Evolutionary conservation across 2,888 invertebrate genomes (phyloP), one percentile per base, ranked within the genome.

Genomic region (Agonopterix alstromeriana): DNA sequence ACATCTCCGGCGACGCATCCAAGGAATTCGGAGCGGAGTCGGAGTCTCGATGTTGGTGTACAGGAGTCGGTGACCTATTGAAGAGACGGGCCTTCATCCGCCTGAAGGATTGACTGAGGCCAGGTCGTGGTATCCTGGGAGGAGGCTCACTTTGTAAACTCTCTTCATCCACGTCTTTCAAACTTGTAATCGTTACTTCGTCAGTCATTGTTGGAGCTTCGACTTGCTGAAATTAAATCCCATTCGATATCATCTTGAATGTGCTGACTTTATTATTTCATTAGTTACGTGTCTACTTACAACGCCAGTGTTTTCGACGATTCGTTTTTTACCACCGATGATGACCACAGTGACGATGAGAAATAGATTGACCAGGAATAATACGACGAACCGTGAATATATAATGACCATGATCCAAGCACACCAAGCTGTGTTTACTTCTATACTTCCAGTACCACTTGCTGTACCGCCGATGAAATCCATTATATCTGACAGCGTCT

Each of bases 361-460:
- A 1, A 71, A 43, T 0, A 90, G 57, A 52, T 91, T 91, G n/a
- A 90, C 48, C 8, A 88, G 17, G 69, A 90, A 88, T 35, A 90
- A 65, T 1, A 90, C 49, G 2, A 77, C 73, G 42, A 89, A 75
- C 17, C 90, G 79, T 0, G 84, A 82, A 58, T 87, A 89, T 2
- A 90, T 46, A 9, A 87, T 66, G 2, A 81, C 80, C 79, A 91
- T 83, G 8, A 83, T 55, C 67, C 90, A 78, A 0, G 90, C 64
- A 0, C 86, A 72, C 70, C 70, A 67, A 0, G 65, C 47, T 0
- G 84, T 83, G 57, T 75, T 61, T 3, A 82, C 51, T 2, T 67
- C 55, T 1, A 53, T 52, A 35, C 62, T 69, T 0, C 73, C 76
- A 0, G 67, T 56, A 0, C 83, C 85, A 14, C 72, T 82, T 0